phyloP scores from a whole-genome alignment of 2,113 vertebrate species.

The Nothobranchius furzeri region DNA sequence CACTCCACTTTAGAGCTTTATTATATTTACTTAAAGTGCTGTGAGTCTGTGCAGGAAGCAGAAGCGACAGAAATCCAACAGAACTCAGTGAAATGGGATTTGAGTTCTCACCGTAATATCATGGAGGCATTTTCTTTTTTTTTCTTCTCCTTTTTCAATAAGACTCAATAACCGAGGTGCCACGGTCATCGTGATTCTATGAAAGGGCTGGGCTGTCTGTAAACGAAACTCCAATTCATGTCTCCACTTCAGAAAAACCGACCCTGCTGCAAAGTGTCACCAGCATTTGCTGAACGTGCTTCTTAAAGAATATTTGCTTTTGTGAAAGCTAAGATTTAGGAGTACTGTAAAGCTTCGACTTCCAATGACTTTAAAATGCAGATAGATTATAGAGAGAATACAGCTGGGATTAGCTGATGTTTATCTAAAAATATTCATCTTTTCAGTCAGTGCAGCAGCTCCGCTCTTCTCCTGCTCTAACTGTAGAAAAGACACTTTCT shows the following conservation, averaged over 20 bases:
- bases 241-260: slow-evolving; percentile 15
- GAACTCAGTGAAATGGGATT: slow-evolving; percentile 45
- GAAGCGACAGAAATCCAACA: slow-evolving; percentile 39
- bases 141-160: neutral
- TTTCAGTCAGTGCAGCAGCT: slow-evolving; percentile 24
- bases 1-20: slow-evolving; percentile 37
- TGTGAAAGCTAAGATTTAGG: slow-evolving; percentile 19
- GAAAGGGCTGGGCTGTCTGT: slow-evolving; percentile 4
- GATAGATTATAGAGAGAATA: slow-evolving; percentile 49
- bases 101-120: slow-evolving; percentile 40
- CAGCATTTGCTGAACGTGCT: slow-evolving; percentile 2
- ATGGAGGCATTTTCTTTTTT: slow-evolving; percentile 18
- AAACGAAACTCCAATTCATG: slow-evolving; percentile 7
- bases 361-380: slow-evolving; percentile 52
- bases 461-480: slow-evolving; percentile 22
- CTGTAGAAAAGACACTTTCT: slow-evolving; percentile 31
- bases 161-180: slow-evolving; percentile 32
- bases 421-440: slow-evolving; percentile 59
- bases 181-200: slow-evolving; percentile 6
- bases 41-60: slow-evolving; percentile 29
- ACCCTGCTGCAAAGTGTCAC: neutral
- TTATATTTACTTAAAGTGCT: slow-evolving; percentile 38
- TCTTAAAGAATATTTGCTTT: neutral
- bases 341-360: slow-evolving; percentile 23
- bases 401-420: slow-evolving; percentile 42